These are phyloP conservation scores for Scomberomorus guttatus DNA, from an alignment of 2,797 vertebrate genomes.

Conservation along the genomic window DNA sequence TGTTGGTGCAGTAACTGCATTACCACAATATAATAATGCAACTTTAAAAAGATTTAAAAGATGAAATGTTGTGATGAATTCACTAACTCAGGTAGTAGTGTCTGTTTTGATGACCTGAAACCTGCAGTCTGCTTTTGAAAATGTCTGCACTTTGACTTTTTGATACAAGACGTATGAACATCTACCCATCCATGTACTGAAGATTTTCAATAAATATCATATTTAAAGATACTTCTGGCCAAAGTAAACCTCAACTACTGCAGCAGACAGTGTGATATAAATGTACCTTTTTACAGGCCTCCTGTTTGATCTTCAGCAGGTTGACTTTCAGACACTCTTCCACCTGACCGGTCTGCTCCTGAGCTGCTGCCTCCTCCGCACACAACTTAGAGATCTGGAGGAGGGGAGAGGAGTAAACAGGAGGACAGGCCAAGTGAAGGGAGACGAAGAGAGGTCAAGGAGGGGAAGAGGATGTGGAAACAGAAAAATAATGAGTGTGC, in stretches of 20 bases:
- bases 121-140: no score
- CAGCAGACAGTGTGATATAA: background rate
- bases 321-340: constrained; percentile 98
- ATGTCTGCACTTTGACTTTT: no score
- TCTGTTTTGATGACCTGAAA: no score
- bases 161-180: no score
- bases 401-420: background rate
- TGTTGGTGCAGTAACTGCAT: no score
- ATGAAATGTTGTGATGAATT: no score
- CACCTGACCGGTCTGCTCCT: constrained; percentile 97
- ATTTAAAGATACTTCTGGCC: background rate
- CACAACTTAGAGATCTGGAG: constrained; percentile 92
- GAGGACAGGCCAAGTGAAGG: no score
- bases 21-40: no score
- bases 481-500: background rate
- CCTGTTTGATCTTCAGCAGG: constrained; percentile 93
- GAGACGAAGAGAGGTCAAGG: background rate
- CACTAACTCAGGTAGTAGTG: no score
- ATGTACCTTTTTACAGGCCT: constrained; percentile 93
- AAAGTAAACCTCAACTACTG: background rate
- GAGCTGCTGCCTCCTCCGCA: constrained; percentile 95
- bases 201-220: background rate
- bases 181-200: no score
- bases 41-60: no score
- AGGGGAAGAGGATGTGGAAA: no score